phyloP scores from a whole-genome alignment of 2,113 vertebrate species.

The Athene cunicularia region DNA sequence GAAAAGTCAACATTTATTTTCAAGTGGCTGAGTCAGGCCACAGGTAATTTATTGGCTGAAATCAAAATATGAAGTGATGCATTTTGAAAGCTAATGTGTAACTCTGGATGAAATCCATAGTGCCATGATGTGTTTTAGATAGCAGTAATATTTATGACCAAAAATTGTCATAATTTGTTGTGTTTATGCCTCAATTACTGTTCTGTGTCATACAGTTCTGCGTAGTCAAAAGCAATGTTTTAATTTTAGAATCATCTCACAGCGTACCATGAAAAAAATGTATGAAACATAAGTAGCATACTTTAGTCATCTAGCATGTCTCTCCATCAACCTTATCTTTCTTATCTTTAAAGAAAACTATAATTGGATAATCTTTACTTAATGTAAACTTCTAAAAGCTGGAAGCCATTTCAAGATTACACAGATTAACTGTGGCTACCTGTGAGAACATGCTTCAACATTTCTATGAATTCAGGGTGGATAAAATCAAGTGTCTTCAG shows the following conservation, averaged over 20 bases:
- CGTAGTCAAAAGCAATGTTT: background rate
- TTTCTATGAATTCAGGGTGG: slow-evolving; percentile 22
- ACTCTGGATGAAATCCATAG: background rate
- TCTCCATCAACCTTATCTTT: slow-evolving; percentile 28
- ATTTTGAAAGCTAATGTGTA: background rate
- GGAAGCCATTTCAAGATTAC: slow-evolving; percentile 57
- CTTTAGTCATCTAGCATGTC: slow-evolving; percentile 17
- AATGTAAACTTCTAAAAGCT: slow-evolving; percentile 68
- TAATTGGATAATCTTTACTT: slow-evolving; percentile 71
- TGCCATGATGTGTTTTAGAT: background rate
- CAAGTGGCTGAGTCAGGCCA: slow-evolving; percentile 7
- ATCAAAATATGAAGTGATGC: background rate
- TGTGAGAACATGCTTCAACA: slow-evolving; percentile 53
- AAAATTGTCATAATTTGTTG: background rate
- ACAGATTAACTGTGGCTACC: slow-evolving; percentile 54
- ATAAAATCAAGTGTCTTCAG: slow-evolving; percentile 42
- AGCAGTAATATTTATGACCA: background rate
- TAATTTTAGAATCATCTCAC: background rate
- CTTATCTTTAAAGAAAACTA: slow-evolving; percentile 64
- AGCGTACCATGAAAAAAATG: background rate
- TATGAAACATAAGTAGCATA: slow-evolving; percentile 7
- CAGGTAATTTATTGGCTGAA: slow-evolving; percentile 24
- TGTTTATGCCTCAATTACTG: background rate
- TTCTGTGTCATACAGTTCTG: background rate
- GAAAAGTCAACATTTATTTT: slow-evolving; percentile 37